A percentile compares a stretch with the other conserved stretches of the same genome.
Evolutionary conservation across 2,797 vertebrate species (phyloP).

Genomic region (Leuciscus waleckii): DNA sequence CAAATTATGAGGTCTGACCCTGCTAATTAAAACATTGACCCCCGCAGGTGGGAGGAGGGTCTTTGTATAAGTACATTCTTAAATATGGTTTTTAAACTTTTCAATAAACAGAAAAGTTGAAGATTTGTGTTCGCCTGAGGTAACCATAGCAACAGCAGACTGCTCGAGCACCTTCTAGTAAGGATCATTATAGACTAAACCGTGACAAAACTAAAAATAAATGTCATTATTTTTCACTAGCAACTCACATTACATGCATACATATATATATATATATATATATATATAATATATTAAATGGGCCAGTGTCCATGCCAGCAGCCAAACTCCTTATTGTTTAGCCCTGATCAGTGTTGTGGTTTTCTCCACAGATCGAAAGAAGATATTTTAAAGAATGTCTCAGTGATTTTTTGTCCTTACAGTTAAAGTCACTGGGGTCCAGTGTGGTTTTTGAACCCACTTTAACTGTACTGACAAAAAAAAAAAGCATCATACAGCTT

Average conservation of each 20-base stretch:
- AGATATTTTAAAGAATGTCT: not conserved
- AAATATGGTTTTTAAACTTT: not conserved
- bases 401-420: not conserved
- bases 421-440: not conserved
- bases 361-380: too few species aligned
- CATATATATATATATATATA: not conserved
- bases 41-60: too few species aligned
- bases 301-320: too few species aligned
- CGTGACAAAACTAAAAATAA: slow-evolving; percentile 14
- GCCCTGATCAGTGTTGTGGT: too few species aligned
- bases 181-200: slow-evolving; percentile 15
- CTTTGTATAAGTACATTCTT: too few species aligned
- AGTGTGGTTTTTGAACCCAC: not conserved
- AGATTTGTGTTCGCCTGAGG: slow-evolving; percentile 2
- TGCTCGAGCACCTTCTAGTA: not conserved
- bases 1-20: not conserved
- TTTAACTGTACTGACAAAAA: not conserved
- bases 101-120: slow-evolving; percentile 16
- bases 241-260: not conserved
- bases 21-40: slow-evolving; percentile 23
- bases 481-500: too few species aligned
- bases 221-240: not conserved
- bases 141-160: slow-evolving; percentile 38
- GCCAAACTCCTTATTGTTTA: too few species aligned
- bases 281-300: not conserved